phyloP scores from a whole-genome alignment of 2,113 vertebrate species.

The Struthidea cinerea region DNA sequence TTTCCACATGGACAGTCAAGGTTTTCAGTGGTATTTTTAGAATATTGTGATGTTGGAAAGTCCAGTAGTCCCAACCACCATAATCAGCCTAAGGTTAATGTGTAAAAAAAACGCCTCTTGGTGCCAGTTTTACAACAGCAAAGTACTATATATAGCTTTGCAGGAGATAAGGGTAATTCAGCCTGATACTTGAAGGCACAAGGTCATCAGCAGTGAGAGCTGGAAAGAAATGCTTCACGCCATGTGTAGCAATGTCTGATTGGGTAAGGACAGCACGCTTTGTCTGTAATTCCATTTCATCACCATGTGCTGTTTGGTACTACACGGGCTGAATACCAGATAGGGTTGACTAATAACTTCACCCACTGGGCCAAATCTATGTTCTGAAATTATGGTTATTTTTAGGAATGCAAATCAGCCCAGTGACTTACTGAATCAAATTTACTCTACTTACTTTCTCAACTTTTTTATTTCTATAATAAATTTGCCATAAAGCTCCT shows the following conservation, averaged over 20 bases:
- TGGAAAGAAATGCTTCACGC: not conserved
- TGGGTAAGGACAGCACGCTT: not conserved
- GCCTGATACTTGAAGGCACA: not conserved
- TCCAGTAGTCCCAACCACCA: not conserved
- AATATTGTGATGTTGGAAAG: not conserved
- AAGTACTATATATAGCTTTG: not conserved
- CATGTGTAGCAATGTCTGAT: not conserved
- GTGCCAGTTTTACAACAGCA: not conserved
- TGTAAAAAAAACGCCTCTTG: not conserved
- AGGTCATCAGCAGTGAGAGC: not conserved
- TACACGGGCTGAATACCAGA: not conserved
- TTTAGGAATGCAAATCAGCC: not conserved
- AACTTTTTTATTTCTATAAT: not conserved
- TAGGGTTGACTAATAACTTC: not conserved
- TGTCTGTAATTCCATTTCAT: not conserved
- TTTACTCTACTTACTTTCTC: not conserved
- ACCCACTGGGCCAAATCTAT: not conserved
- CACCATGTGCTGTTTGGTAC: not conserved
- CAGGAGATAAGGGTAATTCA: conserved; percentile 12
- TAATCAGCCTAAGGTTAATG: not conserved
- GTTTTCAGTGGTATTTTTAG: conserved; percentile 17
- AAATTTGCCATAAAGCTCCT: not conserved
- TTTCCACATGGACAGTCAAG: not conserved
- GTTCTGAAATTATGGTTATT: not conserved
- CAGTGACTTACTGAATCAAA: not conserved